phyloP scores from a whole-genome alignment of 1,140 invertebrate species.

The Choristoneura fumiferana region DNA sequence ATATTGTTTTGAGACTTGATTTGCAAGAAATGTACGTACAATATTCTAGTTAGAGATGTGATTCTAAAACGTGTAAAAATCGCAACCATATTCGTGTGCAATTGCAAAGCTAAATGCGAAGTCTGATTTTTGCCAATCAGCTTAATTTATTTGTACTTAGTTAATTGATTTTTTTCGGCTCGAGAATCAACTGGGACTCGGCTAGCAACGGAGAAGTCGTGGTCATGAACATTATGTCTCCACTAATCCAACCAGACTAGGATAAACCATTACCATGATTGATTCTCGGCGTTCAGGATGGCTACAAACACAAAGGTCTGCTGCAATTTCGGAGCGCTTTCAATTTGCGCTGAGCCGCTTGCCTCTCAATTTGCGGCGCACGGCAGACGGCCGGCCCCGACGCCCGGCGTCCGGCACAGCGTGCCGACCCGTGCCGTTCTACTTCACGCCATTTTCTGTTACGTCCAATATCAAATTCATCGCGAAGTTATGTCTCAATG shows the following conservation, averaged over 20 bases:
- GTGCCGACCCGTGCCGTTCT: not conserved
- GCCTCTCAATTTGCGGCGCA: conserved; percentile 41
- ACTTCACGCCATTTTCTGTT: conserved; percentile 10
- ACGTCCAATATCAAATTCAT: not conserved
- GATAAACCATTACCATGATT: conserved; percentile 71
- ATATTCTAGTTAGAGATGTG: too few species aligned
- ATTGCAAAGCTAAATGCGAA: too few species aligned
- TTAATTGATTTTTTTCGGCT: too few species aligned
- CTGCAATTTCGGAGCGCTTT: conserved; percentile 61
- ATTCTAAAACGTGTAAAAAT: too few species aligned
- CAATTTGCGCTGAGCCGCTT: conserved; percentile 58
- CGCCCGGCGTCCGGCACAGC: not conserved
- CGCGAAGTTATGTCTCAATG: not conserved
- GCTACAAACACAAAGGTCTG: conserved; percentile 66
- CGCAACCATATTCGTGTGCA: too few species aligned
- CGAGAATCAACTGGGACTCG: too few species aligned
- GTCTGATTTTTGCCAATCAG: too few species aligned
- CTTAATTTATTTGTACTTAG: too few species aligned
- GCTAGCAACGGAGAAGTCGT: too few species aligned
- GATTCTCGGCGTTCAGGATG: conserved; percentile 55
- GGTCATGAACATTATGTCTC: conserved; percentile 36
- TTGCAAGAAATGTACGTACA: too few species aligned
- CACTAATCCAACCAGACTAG: conserved; percentile 64
- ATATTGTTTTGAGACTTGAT: too few species aligned
- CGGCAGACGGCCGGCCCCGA: conserved; percentile 2